phyloP scores from a whole-genome alignment of 2,797 vertebrate genomes.

The Eidolon dupreanum region DNA sequence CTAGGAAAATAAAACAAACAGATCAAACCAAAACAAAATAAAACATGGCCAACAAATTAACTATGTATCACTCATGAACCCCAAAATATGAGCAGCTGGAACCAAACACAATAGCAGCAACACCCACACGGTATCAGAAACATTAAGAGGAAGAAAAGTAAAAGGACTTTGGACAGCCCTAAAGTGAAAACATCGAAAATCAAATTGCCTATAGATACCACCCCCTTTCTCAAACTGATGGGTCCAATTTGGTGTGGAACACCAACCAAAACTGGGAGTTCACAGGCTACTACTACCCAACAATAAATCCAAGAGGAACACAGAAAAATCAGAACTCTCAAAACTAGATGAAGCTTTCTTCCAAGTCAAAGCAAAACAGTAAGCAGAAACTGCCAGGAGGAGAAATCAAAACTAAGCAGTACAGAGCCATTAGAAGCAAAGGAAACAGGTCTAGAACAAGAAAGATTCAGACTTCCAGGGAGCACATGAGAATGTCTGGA shows the following conservation, averaged over 20 bases:
- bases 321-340: background rate
- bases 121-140: background rate
- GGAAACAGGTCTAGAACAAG: background rate
- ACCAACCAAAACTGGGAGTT: background rate
- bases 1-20: slow-evolving; percentile 9
- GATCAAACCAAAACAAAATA: background rate
- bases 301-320: background rate
- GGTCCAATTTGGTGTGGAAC: background rate
- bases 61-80: background rate
- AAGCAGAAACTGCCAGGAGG: background rate
- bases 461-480: background rate
- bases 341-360: background rate
- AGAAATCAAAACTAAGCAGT: background rate
- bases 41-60: slow-evolving; percentile 13
- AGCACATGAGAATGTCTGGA: background rate
- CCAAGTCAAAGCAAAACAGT: background rate
- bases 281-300: background rate
- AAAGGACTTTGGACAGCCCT: background rate
- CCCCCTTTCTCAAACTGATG: background rate
- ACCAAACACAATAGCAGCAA: slow-evolving; percentile 22
- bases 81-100: background rate
- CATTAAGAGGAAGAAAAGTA: background rate
- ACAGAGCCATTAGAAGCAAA: background rate
- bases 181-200: background rate
- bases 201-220: background rate